A percentile compares a stretch with the other conserved stretches of the same genome.
Conservation (phyloP, 1,140 invertebrate species). For the Orchesella cincta region DNA sequence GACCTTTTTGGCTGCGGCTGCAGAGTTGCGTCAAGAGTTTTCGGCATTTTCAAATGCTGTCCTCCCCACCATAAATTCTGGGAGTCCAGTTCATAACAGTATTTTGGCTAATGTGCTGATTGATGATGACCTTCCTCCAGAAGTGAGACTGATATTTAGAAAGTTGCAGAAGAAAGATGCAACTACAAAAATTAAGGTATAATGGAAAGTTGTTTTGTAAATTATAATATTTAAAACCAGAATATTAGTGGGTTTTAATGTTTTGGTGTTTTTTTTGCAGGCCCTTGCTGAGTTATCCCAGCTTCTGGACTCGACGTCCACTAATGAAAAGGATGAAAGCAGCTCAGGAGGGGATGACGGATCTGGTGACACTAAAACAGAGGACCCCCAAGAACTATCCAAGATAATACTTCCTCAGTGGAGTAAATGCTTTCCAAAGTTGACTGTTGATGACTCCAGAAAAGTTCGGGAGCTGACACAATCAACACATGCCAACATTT, state of each 20-base stretch:
- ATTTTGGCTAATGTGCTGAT: constrained; percentile 25
- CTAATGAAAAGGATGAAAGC: neutral
- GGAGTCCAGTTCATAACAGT: neutral
- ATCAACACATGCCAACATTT: constrained; percentile 68
- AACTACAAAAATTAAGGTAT: constrained; percentile 79
- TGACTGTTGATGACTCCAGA: constrained; percentile 75
- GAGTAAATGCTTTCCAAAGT: constrained; percentile 72
- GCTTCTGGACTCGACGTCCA: neutral
- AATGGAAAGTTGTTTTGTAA: neutral
- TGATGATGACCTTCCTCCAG: constrained; percentile 52
- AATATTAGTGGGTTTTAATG: too few species aligned
- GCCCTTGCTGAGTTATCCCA: constrained; percentile 40
- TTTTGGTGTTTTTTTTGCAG: constrained; percentile 32
- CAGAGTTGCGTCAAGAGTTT: constrained; percentile 15
- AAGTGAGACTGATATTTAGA: constrained; percentile 68
- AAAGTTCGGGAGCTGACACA: constrained; percentile 75
- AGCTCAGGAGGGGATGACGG: neutral
- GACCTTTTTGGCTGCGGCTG: constrained; percentile 15
- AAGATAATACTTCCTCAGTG: constrained; percentile 69
- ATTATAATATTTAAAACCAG: neutral
- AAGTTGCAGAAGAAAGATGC: constrained; percentile 83
- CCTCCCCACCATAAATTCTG: neutral
- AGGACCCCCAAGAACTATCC: neutral
- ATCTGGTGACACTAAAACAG: neutral
- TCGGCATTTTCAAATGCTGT: neutral